Conservation (phyloP, 2,113 vertebrate genomes). For the Istiophorus platypterus region DNA sequence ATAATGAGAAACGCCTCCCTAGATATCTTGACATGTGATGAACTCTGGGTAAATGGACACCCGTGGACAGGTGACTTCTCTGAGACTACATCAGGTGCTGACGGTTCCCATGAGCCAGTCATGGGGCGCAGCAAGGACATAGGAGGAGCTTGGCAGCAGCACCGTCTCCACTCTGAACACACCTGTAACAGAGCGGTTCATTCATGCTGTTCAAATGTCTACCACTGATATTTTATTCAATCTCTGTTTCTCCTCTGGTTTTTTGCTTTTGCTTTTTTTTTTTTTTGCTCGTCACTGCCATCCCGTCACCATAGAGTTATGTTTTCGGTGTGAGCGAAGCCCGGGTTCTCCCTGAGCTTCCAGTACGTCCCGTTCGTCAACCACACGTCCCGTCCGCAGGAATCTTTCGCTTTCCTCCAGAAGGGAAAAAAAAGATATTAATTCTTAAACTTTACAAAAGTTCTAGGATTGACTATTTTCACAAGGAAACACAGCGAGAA, state of each 20-base stretch:
- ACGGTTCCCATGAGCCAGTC: slow-evolving; percentile 73
- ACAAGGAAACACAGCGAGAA: no score
- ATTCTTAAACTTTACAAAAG: not conserved
- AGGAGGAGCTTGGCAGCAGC: slow-evolving; percentile 62
- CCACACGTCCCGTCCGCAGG: slow-evolving; percentile 90
- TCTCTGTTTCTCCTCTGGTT: not conserved
- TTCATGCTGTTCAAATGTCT: slow-evolving; percentile 54
- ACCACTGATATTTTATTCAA: not conserved
- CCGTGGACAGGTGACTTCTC: not conserved
- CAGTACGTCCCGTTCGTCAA: slow-evolving; percentile 91
- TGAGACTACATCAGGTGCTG: not conserved
- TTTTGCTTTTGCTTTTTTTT: not conserved
- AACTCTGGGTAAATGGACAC: not conserved
- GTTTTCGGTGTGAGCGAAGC: slow-evolving; percentile 87
- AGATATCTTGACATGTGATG: not conserved
- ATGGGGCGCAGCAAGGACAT: slow-evolving; percentile 14
- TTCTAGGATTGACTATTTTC: no score
- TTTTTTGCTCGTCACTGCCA: not conserved
- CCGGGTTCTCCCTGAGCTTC: slow-evolving; percentile 89
- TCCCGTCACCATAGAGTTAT: slow-evolving; percentile 86
- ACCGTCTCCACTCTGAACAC: slow-evolving; percentile 59
- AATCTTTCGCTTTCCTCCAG: slow-evolving; percentile 86
- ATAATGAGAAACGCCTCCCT: not conserved
- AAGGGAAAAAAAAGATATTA: not conserved
- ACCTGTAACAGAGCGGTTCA: slow-evolving; percentile 59